Conservation (phyloP, 2,113 vertebrate genomes). For the Lipophrys pholis region DNA sequence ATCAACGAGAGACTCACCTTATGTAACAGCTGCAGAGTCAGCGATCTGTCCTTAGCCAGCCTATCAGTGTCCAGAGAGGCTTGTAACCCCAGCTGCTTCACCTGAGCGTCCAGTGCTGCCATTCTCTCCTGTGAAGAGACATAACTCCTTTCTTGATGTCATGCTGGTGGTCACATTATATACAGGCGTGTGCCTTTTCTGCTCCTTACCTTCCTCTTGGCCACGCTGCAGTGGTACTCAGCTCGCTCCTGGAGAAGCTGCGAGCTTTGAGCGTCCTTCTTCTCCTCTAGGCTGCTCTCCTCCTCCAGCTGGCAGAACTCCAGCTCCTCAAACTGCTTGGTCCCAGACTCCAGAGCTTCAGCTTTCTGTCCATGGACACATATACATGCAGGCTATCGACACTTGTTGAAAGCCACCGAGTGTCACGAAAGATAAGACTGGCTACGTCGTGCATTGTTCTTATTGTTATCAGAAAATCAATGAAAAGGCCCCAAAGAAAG, state of each 20-base stretch:
- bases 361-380: slow-evolving; percentile 83
- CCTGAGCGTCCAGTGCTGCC: slow-evolving; percentile 89
- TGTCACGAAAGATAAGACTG: not conserved
- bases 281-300: slow-evolving; percentile 93
- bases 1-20: slow-evolving; percentile 83
- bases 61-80: slow-evolving; percentile 89
- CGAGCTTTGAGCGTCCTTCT: slow-evolving; percentile 85
- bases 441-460: not conserved
- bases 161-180: not conserved
- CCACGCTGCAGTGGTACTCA: slow-evolving; percentile 86
- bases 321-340: slow-evolving; percentile 95
- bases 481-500: slow-evolving; percentile 14
- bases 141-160: not conserved
- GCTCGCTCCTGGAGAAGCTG: slow-evolving; percentile 89
- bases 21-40: slow-evolving; percentile 87
- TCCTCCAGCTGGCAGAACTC: slow-evolving; percentile 98
- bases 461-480: slow-evolving; percentile 8
- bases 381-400: slow-evolving; percentile 28
- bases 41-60: slow-evolving; percentile 84
- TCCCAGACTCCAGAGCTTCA: slow-evolving; percentile 89
- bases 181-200: not conserved
- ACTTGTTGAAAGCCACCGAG: slow-evolving; percentile 7
- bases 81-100: slow-evolving; percentile 89
- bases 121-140: slow-evolving; percentile 87
- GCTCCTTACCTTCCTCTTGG: slow-evolving; percentile 89